Conservation (phyloP, 1,140 invertebrate species). For the Bombus terrestris region DNA sequence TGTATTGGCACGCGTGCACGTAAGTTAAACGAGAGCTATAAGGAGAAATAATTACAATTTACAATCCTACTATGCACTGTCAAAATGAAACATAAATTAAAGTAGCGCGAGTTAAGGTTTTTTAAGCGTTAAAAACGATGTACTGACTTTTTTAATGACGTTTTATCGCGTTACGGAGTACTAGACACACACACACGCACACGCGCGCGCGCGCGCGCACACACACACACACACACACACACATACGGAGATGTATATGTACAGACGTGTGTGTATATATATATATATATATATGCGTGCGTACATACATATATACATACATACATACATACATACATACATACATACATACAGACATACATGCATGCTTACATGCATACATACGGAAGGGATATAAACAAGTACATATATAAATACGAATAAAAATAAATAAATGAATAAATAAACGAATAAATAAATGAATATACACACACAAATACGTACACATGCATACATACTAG, state of each 20-base stretch:
- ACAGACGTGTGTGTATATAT: background rate
- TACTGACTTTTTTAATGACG: slow-evolving; percentile 69
- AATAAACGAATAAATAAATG: slow-evolving; percentile 17
- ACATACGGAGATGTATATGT: background rate
- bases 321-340: background rate
- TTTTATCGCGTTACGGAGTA: slow-evolving; percentile 68
- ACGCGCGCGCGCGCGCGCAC: background rate
- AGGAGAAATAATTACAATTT: slow-evolving; percentile 50
- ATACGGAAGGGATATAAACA: slow-evolving; percentile 45
- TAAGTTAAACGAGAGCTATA: background rate
- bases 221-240: no score
- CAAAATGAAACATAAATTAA: slow-evolving; percentile 64
- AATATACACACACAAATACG: slow-evolving; percentile 1
- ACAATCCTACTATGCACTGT: slow-evolving; percentile 65
- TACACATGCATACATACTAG: slow-evolving; percentile 48
- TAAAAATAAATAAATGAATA: slow-evolving; percentile 15
- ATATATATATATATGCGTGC: background rate
- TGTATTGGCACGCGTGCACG: background rate
- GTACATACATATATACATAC: background rate
- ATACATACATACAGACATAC: background rate
- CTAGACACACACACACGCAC: slow-evolving; percentile 51
- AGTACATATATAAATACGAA: slow-evolving; percentile 20
- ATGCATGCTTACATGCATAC: slow-evolving; percentile 21
- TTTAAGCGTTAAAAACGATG: slow-evolving; percentile 66
- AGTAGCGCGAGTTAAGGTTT: slow-evolving; percentile 66